A percentile compares a stretch with the other conserved stretches of the same genome.
phyloP scores from a whole-genome alignment of 1,140 invertebrate species.

The Sycophila sp. region DNA sequence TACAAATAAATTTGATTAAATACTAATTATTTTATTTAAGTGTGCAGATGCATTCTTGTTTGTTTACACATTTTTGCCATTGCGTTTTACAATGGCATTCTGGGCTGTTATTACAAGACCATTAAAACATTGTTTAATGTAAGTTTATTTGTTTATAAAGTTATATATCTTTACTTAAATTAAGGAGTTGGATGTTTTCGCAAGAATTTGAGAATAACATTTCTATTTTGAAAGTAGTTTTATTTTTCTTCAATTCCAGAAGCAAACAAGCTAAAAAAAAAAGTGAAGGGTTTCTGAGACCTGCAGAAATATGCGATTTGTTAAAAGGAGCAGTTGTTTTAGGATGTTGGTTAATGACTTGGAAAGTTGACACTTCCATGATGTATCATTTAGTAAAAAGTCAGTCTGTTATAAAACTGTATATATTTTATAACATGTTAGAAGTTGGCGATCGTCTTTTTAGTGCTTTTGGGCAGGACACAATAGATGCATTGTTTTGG shows the following conservation, averaged over 20 bases:
- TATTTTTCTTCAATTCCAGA: slow-evolving; percentile 48
- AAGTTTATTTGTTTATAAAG: too few relatives aligned
- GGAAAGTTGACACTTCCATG: slow-evolving; percentile 95
- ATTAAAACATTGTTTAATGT: slow-evolving; percentile 78
- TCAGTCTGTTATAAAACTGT: slow-evolving; percentile 98
- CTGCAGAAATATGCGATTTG: slow-evolving; percentile 96
- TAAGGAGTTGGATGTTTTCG: too few relatives aligned
- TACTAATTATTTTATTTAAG: slow-evolving; percentile 62
- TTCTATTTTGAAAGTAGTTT: background rate
- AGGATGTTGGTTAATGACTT: slow-evolving; percentile 84
- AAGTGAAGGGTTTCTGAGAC: slow-evolving; percentile 73
- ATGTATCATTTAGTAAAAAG: slow-evolving; percentile 99
- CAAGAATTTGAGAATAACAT: background rate
- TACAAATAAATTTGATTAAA: too few relatives aligned
- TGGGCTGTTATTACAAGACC: slow-evolving; percentile 81
- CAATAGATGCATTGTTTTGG: slow-evolving; percentile 96
- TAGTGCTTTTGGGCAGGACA: slow-evolving; percentile 98
- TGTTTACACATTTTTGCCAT: slow-evolving; percentile 96
- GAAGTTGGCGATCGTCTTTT: slow-evolving; percentile 96
- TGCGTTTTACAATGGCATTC: slow-evolving; percentile 88
- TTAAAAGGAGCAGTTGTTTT: slow-evolving; percentile 92
- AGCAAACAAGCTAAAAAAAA: slow-evolving; percentile 48
- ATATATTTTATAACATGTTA: slow-evolving; percentile 99
- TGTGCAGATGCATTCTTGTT: slow-evolving; percentile 99
- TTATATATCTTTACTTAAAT: too few relatives aligned